Base-by-base conservation (phyloP, 2,888 invertebrate species). In the Synanthedon tipuliformis region DNA sequence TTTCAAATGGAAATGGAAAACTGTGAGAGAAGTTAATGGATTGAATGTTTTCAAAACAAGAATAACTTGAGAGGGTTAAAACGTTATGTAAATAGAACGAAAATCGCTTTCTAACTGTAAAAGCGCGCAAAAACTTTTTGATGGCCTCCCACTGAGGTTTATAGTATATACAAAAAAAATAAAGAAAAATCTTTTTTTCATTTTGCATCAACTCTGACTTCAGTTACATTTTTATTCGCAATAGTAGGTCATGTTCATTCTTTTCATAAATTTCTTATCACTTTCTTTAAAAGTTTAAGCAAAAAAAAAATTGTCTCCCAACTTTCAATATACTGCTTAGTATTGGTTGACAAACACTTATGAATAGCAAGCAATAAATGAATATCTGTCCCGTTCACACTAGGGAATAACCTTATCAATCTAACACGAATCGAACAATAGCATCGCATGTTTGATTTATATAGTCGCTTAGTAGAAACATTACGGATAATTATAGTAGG, bases 401-500 rank as follows among this genome's bases (percentile, higher is more conserved):
- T 82, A 72, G 76, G 77, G 82, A 77, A 81, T 81, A 81, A 81
- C 81, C 82, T 84, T 83, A 86, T 87, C 87, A 87, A 87, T 87
- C 84, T 83, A 82, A 81, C 84, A 75, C 78, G 84, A 86, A 84
- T 87, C 87, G 85, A 87, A 87, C 85, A 86, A 86, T 83, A 87
- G 86, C 79, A 75, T 81, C 83, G 81, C 84, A 81, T 85, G 83
- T 87, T 85, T 86, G 87, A 87, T 87, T 87, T 87, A 86, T 85
- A 82, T 79, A 84, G 78, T 83, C 87, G 86, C 85, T 87, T 86
- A 86, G 87, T 84, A 82, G 80, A 80, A 86, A 82, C 84, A 86
- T 87, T 86, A 84, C 78, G 78, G 80, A 81, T 86, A 86, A 86
- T 85, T 84, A 85, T 85, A 84, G 76, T 60, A 59, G 67, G 80